Conservation (phyloP, 2,797 vertebrate species). For the Triplophysa yarkandensis region DNA sequence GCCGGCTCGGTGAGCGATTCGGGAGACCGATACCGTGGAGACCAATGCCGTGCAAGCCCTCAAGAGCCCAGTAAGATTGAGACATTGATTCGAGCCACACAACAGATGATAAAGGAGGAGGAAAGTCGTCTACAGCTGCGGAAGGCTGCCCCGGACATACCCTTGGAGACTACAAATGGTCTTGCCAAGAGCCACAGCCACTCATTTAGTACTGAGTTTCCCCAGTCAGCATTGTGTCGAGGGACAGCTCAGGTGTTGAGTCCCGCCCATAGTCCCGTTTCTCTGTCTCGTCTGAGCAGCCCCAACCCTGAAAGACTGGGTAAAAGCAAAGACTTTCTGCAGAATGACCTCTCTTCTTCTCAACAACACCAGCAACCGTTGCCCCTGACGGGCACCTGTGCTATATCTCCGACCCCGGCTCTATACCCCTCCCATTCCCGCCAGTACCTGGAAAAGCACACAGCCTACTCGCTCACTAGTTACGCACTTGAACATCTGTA, state of each 20-base stretch:
- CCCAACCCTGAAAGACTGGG: slow-evolving; percentile 84
- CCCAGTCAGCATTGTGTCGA: slow-evolving; percentile 80
- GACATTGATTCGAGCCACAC: slow-evolving; percentile 91
- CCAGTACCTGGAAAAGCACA: slow-evolving; percentile 92
- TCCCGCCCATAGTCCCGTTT: slow-evolving; percentile 79
- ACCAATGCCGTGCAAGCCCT: slow-evolving; percentile 84
- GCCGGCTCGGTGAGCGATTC: slow-evolving; percentile 93
- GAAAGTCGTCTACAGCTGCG: slow-evolving; percentile 84
- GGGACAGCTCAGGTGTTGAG: slow-evolving; percentile 80
- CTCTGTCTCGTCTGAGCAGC: slow-evolving; percentile 87
- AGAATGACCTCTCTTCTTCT: slow-evolving; percentile 81
- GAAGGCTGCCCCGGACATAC: slow-evolving; percentile 74
- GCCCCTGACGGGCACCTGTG: slow-evolving; percentile 61
- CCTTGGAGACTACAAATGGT: slow-evolving; percentile 82
- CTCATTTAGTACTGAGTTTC: slow-evolving; percentile 81
- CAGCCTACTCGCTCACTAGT: slow-evolving; percentile 87
- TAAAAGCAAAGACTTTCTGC: slow-evolving; percentile 90
- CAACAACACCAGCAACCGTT: slow-evolving; percentile 79
- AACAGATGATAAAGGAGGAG: slow-evolving; percentile 98
- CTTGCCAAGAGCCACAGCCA: slow-evolving; percentile 82
- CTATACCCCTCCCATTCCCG: slow-evolving; percentile 75
- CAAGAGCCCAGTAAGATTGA: slow-evolving; percentile 95
- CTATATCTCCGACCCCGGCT: slow-evolving; percentile 77
- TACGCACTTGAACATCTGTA: slow-evolving; percentile 94
- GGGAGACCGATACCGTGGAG: slow-evolving; percentile 83